Percentiles rank a stretch among this genome's conserved stretches.
Evolutionary conservation across 1,140 invertebrate species (phyloP).

Genomic region (Carposina sasakii): DNA sequence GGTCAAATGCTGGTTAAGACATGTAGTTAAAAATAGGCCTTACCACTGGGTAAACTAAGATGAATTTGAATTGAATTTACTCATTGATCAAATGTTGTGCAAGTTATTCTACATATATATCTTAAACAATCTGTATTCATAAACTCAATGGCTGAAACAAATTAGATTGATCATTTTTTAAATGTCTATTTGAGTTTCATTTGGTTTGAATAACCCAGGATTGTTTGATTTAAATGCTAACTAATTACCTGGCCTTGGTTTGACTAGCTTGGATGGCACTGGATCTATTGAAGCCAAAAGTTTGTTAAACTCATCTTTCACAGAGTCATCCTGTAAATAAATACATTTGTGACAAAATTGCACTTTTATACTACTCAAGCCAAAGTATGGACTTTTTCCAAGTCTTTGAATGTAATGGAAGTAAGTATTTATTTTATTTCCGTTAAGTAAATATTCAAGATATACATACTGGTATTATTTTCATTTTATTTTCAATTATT

Average conservation of each 20-base stretch:
- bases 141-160: too few species aligned
- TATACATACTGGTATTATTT: conserved; percentile 50
- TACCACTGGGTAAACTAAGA: background rate
- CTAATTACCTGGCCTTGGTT: conserved; percentile 50
- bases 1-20: conserved; percentile 1
- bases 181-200: too few species aligned
- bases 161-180: too few species aligned
- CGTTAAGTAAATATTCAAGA: too few species aligned
- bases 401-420: background rate
- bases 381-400: too few species aligned
- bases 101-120: too few species aligned
- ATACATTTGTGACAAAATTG: background rate
- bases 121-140: too few species aligned
- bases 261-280: conserved; percentile 50
- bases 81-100: too few species aligned
- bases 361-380: too few species aligned
- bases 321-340: conserved; percentile 46
- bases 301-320: conserved; percentile 63
- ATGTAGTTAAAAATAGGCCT: background rate
- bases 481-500: conserved; percentile 68
- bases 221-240: background rate
- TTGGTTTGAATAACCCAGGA: too few species aligned
- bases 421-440: background rate
- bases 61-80: too few species aligned
- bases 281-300: conserved; percentile 44